Conservation (phyloP, 2,797 vertebrate genomes). For the Macroramphosus scolopax region DNA sequence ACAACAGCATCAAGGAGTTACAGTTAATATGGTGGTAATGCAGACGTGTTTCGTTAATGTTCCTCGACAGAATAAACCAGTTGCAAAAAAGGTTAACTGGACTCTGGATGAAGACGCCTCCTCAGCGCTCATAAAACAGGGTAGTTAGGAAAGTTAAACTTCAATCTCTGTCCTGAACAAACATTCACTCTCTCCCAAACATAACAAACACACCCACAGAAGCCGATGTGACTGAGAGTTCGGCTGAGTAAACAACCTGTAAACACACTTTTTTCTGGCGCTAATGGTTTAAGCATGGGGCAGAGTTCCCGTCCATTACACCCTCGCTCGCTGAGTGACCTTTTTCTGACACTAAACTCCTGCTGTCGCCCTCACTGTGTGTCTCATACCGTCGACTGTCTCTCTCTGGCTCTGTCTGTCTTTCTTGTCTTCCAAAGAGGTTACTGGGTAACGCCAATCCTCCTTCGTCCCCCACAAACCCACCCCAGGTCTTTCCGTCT, state of each 20-base stretch:
- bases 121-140: slow-evolving; percentile 12
- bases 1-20: background rate
- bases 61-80: background rate
- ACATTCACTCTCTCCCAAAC: slow-evolving; percentile 40
- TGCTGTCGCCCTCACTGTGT: slow-evolving; percentile 4
- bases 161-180: slow-evolving; percentile 55
- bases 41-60: background rate
- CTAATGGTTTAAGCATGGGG: slow-evolving; percentile 62
- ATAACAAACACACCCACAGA: slow-evolving; percentile 15
- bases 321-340: slow-evolving; percentile 27
- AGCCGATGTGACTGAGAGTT: slow-evolving; percentile 29
- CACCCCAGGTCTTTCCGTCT: slow-evolving; percentile 38
- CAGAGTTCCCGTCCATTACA: slow-evolving; percentile 43
- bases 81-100: background rate
- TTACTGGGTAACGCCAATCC: slow-evolving; percentile 29
- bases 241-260: slow-evolving; percentile 63
- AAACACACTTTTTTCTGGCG: slow-evolving; percentile 24
- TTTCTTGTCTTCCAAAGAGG: slow-evolving; percentile 24
- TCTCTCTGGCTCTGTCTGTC: background rate
- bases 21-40: too few relatives aligned
- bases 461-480: slow-evolving; percentile 3
- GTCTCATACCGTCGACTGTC: background rate
- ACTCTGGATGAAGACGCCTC: background rate
- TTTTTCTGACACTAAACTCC: slow-evolving; percentile 25
- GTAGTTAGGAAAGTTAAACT: slow-evolving; percentile 43